These are phyloP conservation scores for Zaprionus gabonicus DNA, from an alignment of 1,140 invertebrate genomes.

Conservation along the genomic window DNA sequence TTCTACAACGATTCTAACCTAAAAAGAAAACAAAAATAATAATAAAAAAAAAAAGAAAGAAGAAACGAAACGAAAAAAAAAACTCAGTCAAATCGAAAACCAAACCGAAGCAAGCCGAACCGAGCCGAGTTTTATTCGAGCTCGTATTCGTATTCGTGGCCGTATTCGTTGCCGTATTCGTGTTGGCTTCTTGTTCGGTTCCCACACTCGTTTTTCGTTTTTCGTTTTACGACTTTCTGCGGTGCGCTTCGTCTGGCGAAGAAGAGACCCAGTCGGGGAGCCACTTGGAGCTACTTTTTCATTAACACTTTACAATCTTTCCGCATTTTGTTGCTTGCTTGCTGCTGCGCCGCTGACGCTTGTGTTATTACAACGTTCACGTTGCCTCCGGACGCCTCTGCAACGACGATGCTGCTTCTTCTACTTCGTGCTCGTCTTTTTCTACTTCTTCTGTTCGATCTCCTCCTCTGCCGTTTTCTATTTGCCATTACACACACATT, in stretches of 20 bases:
- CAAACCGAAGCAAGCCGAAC: slow-evolving; percentile 15
- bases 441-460: not conserved
- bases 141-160: slow-evolving; percentile 11
- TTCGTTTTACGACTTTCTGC: slow-evolving; percentile 65
- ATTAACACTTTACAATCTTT: slow-evolving; percentile 82
- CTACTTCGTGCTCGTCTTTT: slow-evolving; percentile 4
- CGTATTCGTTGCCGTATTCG: slow-evolving; percentile 4
- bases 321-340: slow-evolving; percentile 63
- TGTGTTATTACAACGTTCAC: slow-evolving; percentile 42
- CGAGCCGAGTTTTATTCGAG: slow-evolving; percentile 17
- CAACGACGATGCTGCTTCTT: not conserved
- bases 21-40: slow-evolving; percentile 47
- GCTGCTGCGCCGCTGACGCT: not conserved
- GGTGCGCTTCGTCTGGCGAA: slow-evolving; percentile 6
- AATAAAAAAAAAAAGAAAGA: slow-evolving; percentile 24
- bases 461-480: slow-evolving; percentile 40
- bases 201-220: slow-evolving; percentile 69
- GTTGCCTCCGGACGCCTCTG: slow-evolving; percentile 38
- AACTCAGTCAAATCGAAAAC: slow-evolving; percentile 1
- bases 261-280: not conserved
- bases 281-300: slow-evolving; percentile 72
- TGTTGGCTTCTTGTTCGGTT: slow-evolving; percentile 52
- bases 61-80: slow-evolving; percentile 1
- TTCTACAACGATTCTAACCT: slow-evolving; percentile 49
- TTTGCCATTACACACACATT: slow-evolving; percentile 51